Base-by-base conservation (phyloP, 2,888 invertebrate species). In the Axea sp. region DNA sequence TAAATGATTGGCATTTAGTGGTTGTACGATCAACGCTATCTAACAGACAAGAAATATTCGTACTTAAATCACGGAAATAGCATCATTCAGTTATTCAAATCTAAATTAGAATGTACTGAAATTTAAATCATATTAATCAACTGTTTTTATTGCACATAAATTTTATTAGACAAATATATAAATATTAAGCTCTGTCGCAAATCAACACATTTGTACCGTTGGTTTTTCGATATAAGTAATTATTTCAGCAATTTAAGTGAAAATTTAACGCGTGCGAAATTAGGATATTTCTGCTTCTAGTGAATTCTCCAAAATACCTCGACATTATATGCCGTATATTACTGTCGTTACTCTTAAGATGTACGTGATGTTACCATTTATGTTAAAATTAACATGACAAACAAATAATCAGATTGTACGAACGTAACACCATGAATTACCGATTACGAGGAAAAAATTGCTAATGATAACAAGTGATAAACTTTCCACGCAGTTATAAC, bases 1-100 rank as follows among this genome's bases (percentile, higher is more conserved):
- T 68, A 59, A 51, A 51, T 35, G 35, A 59, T 51, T 22, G 49
- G 47, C 17, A 45, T 59, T 41, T 41, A 49, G 22, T 49, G 45
- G 49, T 17, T 31, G 28, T 31, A 35, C 39, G 17, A 67, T 57
- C 39, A 31, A 12, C 31, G 26, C 8, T 28, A 17, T 39, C 17
- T 28, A 47, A 45, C 39, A 57, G 47, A 30, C 24, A 17, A 47
- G 28, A 24, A 55, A 12, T 24, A 53, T 33, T 64, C 17, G 12
- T 15, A 41, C 31, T 14, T n/a, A n/a, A n/a, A 49, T 62, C 41
- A 49, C 17, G 31, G 11, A 31, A 49, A 39, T 30, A 62, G 31
- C 49, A 49, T 31, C 49, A 60, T 31, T 31, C 33, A 35, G 22
- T 26, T 22, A 11, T 14, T 7, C 11, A 24, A 24, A 33, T 11